Evolutionary conservation across 37 sponge, comb jelly and placozoan genomes (phyloP), one percentile per base, ranked within the genome.

Genomic region (Dysidea cf. avara): DNA sequence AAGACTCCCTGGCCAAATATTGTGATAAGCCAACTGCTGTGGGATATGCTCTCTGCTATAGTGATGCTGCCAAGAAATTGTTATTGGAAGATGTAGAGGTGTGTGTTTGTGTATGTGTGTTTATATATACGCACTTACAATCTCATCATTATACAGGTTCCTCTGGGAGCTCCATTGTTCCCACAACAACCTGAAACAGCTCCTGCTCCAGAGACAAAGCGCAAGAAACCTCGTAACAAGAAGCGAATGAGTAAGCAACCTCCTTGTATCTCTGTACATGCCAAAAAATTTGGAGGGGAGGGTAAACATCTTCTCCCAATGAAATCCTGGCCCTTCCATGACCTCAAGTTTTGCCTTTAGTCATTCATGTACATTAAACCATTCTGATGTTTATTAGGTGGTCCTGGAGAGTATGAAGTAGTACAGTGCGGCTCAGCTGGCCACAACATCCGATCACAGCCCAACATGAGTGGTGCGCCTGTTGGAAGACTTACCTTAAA

Each of bases 371-470:
- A 50, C 53, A 49, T 16, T 49, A 49, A 49, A 16, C 13, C 52
- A 49, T 16, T 18, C 16, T 16, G 16, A 49, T 18, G 16, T 18
- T 49, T 16, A 18, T 11, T 51, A 73, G 86, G 88, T 58, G 96
- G 96, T 31, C 64, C 86, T n/a, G 96, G 96, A 2, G 46, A 56
- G 22, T 97, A 97, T 72, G 76, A 77, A 24, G 90, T 97, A 70
- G 76, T 88, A 32, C 92, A 92, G 75, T 97, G 99, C 86, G 99
- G 99, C 2, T 38, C 81, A 7, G 92, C 92, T 0, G 99, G 99
- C 0, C 99, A 97, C 85, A 87, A 91, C 69, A 61, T 97, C 49
- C 82, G 99, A 2, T 78, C 84, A 36, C 68, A 74, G 32, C 89
- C 94, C 25, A 80, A 74, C 66, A 56, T 78, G 56, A 78, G 64